phyloP scores from a whole-genome alignment of 2,888 invertebrate genomes.

The Heteropelma amictum region DNA sequence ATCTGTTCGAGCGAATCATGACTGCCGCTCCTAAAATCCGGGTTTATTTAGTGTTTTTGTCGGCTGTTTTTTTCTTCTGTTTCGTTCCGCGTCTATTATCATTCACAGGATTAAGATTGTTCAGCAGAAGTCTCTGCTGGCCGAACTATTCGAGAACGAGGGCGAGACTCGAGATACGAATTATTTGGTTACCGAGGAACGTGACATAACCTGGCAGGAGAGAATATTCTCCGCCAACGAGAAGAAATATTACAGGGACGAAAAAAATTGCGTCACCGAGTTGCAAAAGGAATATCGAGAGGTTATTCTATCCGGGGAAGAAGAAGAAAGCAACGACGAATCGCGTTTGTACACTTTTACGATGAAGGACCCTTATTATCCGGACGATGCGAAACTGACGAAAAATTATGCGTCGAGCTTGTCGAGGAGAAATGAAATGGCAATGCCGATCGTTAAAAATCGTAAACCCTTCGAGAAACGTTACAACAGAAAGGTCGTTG shows the following conservation, averaged over 20 bases:
- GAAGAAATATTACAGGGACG: conserved; percentile 81
- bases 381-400: conserved; percentile 69
- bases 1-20: too few relatives aligned
- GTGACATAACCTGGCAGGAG: conserved; percentile 85
- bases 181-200: conserved; percentile 71
- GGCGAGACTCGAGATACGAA: conserved; percentile 72
- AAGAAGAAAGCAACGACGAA: conserved; percentile 68
- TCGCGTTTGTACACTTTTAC: conserved; percentile 81
- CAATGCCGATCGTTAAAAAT: conserved; percentile 68
- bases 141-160: conserved; percentile 73
- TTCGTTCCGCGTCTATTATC: conserved; percentile 54
- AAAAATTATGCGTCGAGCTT: conserved; percentile 63
- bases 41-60: too few relatives aligned
- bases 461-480: conserved; percentile 71
- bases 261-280: conserved; percentile 82
- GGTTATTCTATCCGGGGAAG: conserved; percentile 70
- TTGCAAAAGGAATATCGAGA: conserved; percentile 81
- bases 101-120: conserved; percentile 70
- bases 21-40: too few relatives aligned
- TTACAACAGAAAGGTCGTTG: conserved; percentile 72
- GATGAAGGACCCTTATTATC: conserved; percentile 80
- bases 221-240: conserved; percentile 84
- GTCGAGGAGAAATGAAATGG: conserved; percentile 65
- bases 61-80: too few relatives aligned
- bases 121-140: conserved; percentile 72